Conservation (phyloP, 2,888 invertebrate genomes). For the Graphium colonna region DNA sequence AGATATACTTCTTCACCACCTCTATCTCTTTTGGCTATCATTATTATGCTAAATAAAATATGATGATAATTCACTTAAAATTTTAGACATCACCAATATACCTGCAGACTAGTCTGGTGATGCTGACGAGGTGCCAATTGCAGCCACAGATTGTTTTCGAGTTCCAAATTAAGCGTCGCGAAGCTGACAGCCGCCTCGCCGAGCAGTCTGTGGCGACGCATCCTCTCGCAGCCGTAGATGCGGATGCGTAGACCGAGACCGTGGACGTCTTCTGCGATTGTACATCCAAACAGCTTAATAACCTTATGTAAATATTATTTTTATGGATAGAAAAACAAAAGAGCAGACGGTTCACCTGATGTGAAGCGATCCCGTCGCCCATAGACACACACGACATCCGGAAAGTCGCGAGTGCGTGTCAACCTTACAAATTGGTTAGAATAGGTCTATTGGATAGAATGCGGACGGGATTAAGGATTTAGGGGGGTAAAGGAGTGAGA, state of each 20-base stretch:
- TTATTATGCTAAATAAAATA: not conserved
- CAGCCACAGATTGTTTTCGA: conserved; percentile 94
- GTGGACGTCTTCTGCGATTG: conserved; percentile 89
- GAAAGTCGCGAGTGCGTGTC: no score
- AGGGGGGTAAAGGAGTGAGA: no score
- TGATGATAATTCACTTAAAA: not conserved
- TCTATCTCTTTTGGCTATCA: no score
- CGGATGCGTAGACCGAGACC: conserved; percentile 94
- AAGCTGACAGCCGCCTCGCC: conserved; percentile 95
- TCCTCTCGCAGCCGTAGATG: conserved; percentile 94
- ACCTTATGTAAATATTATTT: no score
- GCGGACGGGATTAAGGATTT: no score
- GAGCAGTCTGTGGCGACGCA: conserved; percentile 94
- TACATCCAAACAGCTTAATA: not conserved
- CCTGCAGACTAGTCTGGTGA: conserved; percentile 56
- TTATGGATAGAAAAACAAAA: no score
- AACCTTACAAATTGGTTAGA: no score
- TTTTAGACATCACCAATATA: conserved; percentile 23
- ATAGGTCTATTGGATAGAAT: no score
- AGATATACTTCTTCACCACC: not conserved
- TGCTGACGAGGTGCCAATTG: conserved; percentile 86
- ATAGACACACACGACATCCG: no score
- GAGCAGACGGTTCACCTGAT: no score
- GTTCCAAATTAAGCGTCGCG: conserved; percentile 92
- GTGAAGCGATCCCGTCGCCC: no score